Base-by-base conservation (phyloP, 2,113 vertebrate species). In the Gasterosteus nipponicus region DNA sequence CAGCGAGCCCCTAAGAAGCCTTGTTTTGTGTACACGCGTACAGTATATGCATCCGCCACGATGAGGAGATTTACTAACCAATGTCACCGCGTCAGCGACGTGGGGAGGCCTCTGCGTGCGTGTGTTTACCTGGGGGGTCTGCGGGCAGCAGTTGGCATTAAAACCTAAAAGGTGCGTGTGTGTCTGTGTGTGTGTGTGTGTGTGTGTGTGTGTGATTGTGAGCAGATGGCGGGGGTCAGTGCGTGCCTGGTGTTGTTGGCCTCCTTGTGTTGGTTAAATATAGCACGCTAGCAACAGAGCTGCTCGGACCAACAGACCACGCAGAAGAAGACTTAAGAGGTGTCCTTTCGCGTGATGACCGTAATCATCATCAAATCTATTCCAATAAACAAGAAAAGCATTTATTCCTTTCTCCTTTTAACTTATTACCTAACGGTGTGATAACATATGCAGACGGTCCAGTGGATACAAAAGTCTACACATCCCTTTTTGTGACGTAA, bases 171-270 rank as follows among this genome's bases (percentile, higher is more conserved):
- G 16, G 73, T 44, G 75, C 53, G 49, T 19, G 71, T 80, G 81
- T 76, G 33, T 41, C 44, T 49, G 42, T 29, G 60, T 16, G 70
- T 46, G 82, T 73, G 71, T 80, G 81, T 76, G 33, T 41, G 51
- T 49, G 42, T 29, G 60, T 16, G 70, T 46, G 82, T 73, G 73
- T 77, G 73, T 64, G 80, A 72, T 86, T 73, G 46, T 18, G 73
- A 87, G 89, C 93, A 94, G 92, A 94, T 93, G 92, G 94, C 78
- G 69, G 84, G 89, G 92, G 92, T 92, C 91, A 91, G 81, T 73
- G 68, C 47, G 22, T 54, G 71, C 78, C 76, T 75, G 86, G 83
- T 89, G 84, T 84, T 89, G 77, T 86, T 83, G 84, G 75, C 69
- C 84, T 87, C 60, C 60, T 82, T 69, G 87, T 86, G 83, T 75